These are phyloP conservation scores for Papilio elwesi DNA, from an alignment of 2,888 invertebrate species.

Conservation along the genomic window DNA sequence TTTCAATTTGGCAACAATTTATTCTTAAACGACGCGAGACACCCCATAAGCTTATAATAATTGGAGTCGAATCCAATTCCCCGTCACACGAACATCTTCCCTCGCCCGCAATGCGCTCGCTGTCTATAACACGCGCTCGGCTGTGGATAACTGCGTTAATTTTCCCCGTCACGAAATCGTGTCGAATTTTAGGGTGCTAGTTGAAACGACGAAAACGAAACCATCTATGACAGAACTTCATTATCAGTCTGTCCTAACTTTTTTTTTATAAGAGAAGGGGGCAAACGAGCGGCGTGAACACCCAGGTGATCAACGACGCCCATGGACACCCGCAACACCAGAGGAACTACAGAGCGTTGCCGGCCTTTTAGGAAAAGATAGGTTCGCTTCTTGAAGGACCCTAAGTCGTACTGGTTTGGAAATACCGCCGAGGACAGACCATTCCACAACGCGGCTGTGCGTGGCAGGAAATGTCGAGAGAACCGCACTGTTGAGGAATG, in stretches of 20 bases:
- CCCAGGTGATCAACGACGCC: no score
- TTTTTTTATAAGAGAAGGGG: no score
- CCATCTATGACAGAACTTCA: constrained; percentile 4
- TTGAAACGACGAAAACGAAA: constrained; percentile 3
- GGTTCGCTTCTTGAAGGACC: no score
- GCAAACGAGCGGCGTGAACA: no score
- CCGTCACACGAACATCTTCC: constrained; percentile 15
- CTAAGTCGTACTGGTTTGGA: no score
- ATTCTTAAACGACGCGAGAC: constrained; percentile 10
- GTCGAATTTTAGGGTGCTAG: constrained; percentile 19
- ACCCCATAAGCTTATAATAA: constrained; percentile 16
- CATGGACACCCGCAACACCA: no score
- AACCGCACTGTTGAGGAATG: no score
- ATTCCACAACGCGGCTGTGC: no score
- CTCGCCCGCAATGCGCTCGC: background rate
- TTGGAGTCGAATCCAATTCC: constrained; percentile 12
- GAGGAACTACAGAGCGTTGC: no score
- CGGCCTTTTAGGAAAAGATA: no score
- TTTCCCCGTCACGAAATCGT: constrained; percentile 8
- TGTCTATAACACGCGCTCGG: constrained; percentile 3
- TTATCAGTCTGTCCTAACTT: background rate
- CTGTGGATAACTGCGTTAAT: constrained; percentile 19
- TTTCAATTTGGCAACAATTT: background rate
- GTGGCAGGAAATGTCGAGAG: no score
- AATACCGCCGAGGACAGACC: no score